Conservation (phyloP, 2,113 vertebrate species). For the Baryphthengus martii region DNA sequence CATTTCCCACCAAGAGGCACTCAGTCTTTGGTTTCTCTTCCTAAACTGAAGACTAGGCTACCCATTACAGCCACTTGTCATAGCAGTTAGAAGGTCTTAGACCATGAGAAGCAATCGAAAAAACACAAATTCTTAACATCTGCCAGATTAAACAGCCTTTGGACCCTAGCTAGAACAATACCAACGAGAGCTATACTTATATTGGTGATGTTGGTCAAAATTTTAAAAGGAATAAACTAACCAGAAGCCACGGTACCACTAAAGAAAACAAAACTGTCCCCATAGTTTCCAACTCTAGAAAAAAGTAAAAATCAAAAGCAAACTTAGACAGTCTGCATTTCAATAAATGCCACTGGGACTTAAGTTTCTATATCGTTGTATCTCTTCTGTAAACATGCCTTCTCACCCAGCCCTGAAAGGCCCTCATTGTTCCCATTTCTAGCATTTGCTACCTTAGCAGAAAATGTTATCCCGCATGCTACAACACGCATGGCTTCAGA, state of each 20-base stretch:
- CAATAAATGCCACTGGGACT: background rate
- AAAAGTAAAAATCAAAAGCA: conserved; percentile 19
- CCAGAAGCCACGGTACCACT: background rate
- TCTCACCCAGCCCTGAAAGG: conserved; percentile 21
- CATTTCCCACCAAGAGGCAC: background rate
- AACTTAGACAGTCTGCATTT: conserved; percentile 21
- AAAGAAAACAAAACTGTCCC: conserved; percentile 2
- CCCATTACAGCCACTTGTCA: background rate
- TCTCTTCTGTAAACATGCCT: conserved; percentile 56
- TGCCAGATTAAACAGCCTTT: background rate
- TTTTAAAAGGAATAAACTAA: background rate
- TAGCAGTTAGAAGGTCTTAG: background rate
- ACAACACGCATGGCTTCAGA: background rate
- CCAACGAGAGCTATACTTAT: background rate
- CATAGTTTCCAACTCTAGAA: background rate
- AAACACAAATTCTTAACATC: background rate
- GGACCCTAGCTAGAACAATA: background rate
- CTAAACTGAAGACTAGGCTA: background rate
- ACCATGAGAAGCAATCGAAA: background rate
- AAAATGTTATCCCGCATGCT: conserved; percentile 18
- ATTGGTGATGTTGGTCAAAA: background rate
- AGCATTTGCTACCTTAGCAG: conserved; percentile 41
- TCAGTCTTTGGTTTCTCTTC: background rate
- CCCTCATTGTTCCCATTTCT: conserved; percentile 19
- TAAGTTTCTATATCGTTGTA: background rate